Evolutionary conservation across 2,113 vertebrate species (phyloP), one percentile per base, ranked within the genome.

Genomic region (Thryonomys swinderianus): DNA sequence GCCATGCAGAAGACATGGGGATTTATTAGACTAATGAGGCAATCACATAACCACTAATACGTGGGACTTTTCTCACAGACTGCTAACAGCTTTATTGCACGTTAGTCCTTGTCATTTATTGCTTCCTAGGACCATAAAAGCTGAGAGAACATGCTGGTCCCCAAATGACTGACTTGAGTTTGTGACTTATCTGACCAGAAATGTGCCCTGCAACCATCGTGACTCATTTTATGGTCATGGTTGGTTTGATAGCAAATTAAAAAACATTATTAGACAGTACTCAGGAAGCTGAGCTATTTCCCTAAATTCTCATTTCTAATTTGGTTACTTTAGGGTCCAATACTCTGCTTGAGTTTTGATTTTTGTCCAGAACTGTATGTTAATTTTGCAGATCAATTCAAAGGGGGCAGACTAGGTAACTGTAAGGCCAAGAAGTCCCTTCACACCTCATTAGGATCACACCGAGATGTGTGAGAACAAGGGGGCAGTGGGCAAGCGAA

Each of bases 111-210:
- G 80, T 91, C 74, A 78, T 83, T 95, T 86, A 95, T 89, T 88
- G 53, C 94, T 95, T 92, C 66, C 59, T 67, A 14, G 23, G 42
- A 40, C 85, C 81, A 73, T 96, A 92, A 97, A 96, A 92, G 83
- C 25, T 20, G 53, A 45, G 95, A 80, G 12, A 88, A 6, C 73
- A 62, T n/a, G 32, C 32, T 85, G 66, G 21, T 18, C 57, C 42
- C 93, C 92, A 84, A 92, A 78, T 79, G 82, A 32, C 16, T 94
- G 78, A 45, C 55, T 83, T 42, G 59, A 74, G 73, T 88, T 92
- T 90, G 57, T 94, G 88, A 94, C 92, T 95, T 87, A 93, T 89
- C 95, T 90, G 85, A 88, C 92, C 45, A 93, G 88, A 94, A 95
- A 76, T 90, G 48, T 85, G 79, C 45, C 34, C 88, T 90, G n/a